phyloP scores from a whole-genome alignment of 2,113 vertebrate species.

The Arizona elegans region DNA sequence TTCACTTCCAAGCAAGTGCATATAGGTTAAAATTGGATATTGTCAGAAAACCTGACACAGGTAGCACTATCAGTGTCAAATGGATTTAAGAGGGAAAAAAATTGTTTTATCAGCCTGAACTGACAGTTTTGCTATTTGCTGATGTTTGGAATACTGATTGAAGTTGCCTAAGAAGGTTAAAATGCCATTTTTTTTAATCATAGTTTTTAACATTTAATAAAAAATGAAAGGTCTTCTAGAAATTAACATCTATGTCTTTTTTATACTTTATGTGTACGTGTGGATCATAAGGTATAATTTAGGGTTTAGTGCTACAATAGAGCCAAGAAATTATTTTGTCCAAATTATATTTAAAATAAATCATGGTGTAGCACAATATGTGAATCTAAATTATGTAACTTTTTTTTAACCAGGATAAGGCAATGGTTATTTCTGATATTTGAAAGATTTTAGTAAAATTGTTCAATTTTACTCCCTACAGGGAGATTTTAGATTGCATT shows the following conservation, averaged over 20 bases:
- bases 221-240: background rate
- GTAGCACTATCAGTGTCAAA: background rate
- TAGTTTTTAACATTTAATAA: background rate
- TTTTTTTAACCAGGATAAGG: background rate
- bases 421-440: background rate
- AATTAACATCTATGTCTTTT: background rate
- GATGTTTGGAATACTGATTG: slow-evolving; percentile 1
- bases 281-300: background rate
- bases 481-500: background rate
- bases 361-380: background rate
- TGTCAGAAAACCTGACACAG: background rate
- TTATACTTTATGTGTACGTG: background rate
- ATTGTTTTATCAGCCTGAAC: background rate
- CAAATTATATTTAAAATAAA: background rate
- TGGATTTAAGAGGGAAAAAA: slow-evolving; percentile 14
- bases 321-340: background rate
- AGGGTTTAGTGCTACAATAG: background rate
- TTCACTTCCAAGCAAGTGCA: background rate
- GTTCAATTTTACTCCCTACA: background rate
- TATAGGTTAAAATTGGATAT: background rate
- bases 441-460: background rate
- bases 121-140: background rate
- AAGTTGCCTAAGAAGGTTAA: background rate
- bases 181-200: background rate
- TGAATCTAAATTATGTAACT: background rate